Percentiles rank a stretch among this genome's conserved stretches.
phyloP scores from a whole-genome alignment of 2,888 invertebrate species.

The Stenotaenia linearis region DNA sequence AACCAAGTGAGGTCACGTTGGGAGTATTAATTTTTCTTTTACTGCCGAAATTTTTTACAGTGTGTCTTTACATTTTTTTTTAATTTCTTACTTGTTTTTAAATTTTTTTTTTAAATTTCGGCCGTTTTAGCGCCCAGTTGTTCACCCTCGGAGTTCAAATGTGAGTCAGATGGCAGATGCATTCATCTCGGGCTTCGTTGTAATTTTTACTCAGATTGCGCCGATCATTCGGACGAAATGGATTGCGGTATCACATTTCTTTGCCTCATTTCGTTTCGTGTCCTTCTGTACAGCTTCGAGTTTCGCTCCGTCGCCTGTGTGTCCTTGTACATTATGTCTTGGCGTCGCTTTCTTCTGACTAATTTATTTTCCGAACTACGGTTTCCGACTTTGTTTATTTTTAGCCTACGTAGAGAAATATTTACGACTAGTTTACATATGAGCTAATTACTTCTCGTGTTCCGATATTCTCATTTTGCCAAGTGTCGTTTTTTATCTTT shows the following conservation, averaged over 20 bases:
- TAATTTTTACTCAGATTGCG: slow-evolving; percentile 61
- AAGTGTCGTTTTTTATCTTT: not conserved
- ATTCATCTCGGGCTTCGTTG: slow-evolving; percentile 58
- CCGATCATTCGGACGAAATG: slow-evolving; percentile 56
- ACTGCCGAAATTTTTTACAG: not conserved
- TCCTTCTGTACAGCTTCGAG: not conserved
- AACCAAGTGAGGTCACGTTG: too few relatives aligned
- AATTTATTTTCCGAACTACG: not conserved
- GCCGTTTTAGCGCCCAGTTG: slow-evolving; percentile 38
- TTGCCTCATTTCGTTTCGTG: not conserved
- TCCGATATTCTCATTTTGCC: not conserved
- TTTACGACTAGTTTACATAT: not conserved
- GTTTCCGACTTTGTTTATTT: slow-evolving; percentile 13
- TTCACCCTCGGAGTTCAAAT: slow-evolving; percentile 39
- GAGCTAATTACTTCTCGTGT: slow-evolving; percentile 2
- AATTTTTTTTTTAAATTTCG: not conserved
- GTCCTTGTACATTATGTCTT: slow-evolving; percentile 1
- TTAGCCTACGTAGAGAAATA: not conserved
- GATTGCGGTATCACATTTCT: slow-evolving; percentile 49
- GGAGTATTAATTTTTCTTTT: slow-evolving; percentile 29
- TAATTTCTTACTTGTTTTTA: not conserved
- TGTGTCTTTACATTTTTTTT: not conserved
- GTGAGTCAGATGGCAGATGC: slow-evolving; percentile 51
- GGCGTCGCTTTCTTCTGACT: not conserved
- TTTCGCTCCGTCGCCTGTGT: slow-evolving; percentile 6